Evolutionary conservation across 2,797 vertebrate genomes (phyloP).

Genomic region (Eremophila alpestris): DNA sequence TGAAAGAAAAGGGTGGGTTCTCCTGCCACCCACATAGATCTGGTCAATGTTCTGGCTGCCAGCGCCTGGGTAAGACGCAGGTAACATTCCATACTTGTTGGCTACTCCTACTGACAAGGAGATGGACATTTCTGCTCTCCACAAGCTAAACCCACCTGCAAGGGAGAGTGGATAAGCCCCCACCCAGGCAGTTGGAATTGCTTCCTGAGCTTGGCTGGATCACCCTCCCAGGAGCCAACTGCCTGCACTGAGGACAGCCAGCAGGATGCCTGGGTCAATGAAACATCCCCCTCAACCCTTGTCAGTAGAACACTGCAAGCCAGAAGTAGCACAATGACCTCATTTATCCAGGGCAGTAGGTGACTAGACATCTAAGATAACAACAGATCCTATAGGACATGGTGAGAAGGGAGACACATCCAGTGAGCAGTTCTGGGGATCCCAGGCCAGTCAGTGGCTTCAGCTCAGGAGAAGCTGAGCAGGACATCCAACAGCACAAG

Average conservation of each 20-base stretch:
- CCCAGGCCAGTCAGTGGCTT: not conserved
- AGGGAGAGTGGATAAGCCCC: not conserved
- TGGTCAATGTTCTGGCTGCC: not conserved
- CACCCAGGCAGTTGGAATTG: rapidly evolving
- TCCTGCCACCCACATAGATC: not conserved
- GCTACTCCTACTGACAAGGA: not conserved
- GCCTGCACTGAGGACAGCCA: not conserved
- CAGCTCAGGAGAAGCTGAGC: not conserved
- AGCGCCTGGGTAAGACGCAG: not conserved
- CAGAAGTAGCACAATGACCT: not conserved
- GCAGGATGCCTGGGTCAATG: not conserved
- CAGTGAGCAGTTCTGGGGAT: not conserved
- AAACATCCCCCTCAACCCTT: not conserved
- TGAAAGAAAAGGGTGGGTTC: not conserved
- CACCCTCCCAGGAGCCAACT: not conserved
- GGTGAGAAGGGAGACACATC: not conserved
- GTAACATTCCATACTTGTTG: not conserved
- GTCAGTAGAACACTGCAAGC: not conserved
- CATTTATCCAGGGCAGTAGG: not conserved
- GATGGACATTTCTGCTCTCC: not conserved
- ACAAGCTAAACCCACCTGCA: not conserved
- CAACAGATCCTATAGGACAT: not conserved
- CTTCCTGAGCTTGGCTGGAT: not conserved
- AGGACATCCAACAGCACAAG: not conserved
- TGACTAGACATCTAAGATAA: not conserved